Conservation (phyloP, 2,797 vertebrate species). For the Periophthalmus magnuspinnatus region DNA sequence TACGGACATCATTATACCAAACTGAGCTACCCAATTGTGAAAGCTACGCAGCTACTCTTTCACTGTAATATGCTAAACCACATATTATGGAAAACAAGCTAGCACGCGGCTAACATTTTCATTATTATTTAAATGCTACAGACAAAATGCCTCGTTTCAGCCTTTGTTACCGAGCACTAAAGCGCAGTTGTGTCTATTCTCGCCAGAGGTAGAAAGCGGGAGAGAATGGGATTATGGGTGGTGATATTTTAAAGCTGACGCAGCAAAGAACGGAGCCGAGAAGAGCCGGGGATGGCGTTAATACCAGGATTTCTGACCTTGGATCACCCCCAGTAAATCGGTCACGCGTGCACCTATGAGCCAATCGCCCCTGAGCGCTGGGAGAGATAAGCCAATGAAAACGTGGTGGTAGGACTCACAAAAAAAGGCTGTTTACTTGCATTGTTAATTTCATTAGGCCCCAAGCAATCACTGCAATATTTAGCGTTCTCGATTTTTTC, state of each 20-base stretch:
- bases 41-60: constrained; percentile 47
- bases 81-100: constrained; percentile 24
- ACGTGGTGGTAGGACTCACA: constrained; percentile 52
- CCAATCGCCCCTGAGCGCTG: constrained; percentile 57
- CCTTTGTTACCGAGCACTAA: constrained; percentile 38
- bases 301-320: constrained; percentile 72
- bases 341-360: constrained; percentile 55
- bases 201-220: constrained; percentile 47
- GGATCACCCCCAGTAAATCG: constrained; percentile 60
- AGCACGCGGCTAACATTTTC: neutral
- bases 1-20: constrained; percentile 56
- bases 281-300: constrained; percentile 51
- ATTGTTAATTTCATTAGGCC: constrained; percentile 83
- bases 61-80: constrained; percentile 35
- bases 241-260: constrained; percentile 65
- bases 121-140: constrained; percentile 28
- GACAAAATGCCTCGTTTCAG: constrained; percentile 27
- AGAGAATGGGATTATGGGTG: constrained; percentile 61
- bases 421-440: constrained; percentile 76
- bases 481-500: constrained; percentile 77
- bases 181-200: constrained; percentile 39
- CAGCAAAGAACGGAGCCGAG: constrained; percentile 46
- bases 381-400: constrained; percentile 63
- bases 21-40: constrained; percentile 48
- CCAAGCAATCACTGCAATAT: constrained; percentile 77